These are phyloP conservation scores for Manis javanica DNA, from an alignment of 2,797 vertebrate species.

Conservation along the genomic window DNA sequence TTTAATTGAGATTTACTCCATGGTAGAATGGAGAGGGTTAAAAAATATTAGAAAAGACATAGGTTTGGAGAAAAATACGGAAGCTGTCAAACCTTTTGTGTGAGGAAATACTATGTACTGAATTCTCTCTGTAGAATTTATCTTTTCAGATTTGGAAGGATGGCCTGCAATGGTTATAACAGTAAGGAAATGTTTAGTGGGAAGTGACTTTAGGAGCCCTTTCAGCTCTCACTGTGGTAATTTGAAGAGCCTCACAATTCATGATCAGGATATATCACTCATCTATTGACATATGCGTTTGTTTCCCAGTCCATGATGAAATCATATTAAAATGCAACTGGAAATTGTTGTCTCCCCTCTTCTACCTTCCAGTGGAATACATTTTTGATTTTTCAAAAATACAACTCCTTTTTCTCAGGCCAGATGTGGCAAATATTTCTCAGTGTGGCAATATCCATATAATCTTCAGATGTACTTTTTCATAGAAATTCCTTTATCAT, in stretches of 20 bases:
- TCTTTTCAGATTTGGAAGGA: slow-evolving; percentile 54
- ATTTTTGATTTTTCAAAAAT: neutral
- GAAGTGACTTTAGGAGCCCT: neutral
- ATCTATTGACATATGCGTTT: neutral
- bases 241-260: slow-evolving; percentile 43
- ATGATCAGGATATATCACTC: neutral
- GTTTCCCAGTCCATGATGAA: neutral
- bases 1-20: neutral
- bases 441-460: neutral
- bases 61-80: slow-evolving; percentile 50
- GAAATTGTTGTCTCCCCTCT: neutral
- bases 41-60: slow-evolving; percentile 33
- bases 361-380: slow-evolving; percentile 20
- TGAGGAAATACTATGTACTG: slow-evolving; percentile 33
- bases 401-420: neutral
- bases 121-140: slow-evolving; percentile 54
- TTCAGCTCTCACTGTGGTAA: neutral
- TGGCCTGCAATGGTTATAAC: slow-evolving; percentile 25
- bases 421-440: neutral
- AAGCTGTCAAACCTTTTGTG: slow-evolving; percentile 43
- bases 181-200: slow-evolving; percentile 11
- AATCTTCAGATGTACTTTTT: neutral
- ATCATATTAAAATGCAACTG: slow-evolving; percentile 18
- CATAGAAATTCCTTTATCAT: neutral
- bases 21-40: neutral